Evolutionary conservation across 2,797 vertebrate genomes (phyloP), one percentile per base, ranked within the genome.

Genomic region (Steatocranus sp.): DNA sequence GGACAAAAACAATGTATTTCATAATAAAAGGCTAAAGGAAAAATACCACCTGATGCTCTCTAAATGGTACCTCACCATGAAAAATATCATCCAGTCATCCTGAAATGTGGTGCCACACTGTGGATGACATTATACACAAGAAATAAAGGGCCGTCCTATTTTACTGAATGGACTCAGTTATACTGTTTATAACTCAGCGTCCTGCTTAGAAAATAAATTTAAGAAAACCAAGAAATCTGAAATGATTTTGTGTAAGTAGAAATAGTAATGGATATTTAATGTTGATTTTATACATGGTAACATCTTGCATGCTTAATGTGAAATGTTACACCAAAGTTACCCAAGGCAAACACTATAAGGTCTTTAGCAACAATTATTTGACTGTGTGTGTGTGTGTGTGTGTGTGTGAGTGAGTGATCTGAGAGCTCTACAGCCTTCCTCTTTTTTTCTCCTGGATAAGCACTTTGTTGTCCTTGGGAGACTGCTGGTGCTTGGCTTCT

Each of bases 381-480:
- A 43, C 36, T 66, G 1, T 38, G 11, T 18, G 41, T 77, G 54
- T 79, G 84, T 75, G 66, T 41, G 46, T 8, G 73, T 5, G 48
- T 76, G 51, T 77, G 51, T 80, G 87, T 41, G 38, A 51, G n/a
- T 8, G 50, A 7, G 61, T 80, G 61, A 92, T 92, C 87, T 86
- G 73, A 89, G 86, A 86, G 87, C 87, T 84, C 87, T 81, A 83
- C 63, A 83, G 85, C 89, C 88, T 88, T 86, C 86, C 85, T 83
- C 81, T 88, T 82, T 89, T 88, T 92, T 92, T 82, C 90, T 86
- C 91, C 86, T 92, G 87, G 87, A 93, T 95, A 95, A 95, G 93
- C 94, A 95, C 91, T 95, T 95, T 94, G 93, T 94, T 94, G 94
- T 95, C 94, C 94, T 95, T 95, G 94, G 80, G 89, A 95, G 93